Base-by-base conservation (phyloP, 2,113 vertebrate species). In the Gopherus evgoodei region DNA sequence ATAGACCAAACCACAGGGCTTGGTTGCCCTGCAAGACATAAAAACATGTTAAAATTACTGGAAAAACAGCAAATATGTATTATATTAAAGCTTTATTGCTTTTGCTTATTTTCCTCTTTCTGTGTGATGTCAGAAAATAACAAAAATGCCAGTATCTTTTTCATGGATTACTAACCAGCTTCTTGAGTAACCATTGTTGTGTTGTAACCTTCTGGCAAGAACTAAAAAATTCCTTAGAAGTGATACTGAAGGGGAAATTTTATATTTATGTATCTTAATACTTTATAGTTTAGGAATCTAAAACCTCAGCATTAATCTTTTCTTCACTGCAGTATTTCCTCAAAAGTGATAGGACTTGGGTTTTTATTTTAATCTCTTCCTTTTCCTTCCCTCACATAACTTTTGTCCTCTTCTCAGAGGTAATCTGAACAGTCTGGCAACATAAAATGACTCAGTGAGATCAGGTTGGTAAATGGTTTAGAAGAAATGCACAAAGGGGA, bases 111-210 rank as follows among this genome's bases (percentile, higher is more conserved):
- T 96, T 94, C 62, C 29, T 87, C 91, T 88, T 83, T 87, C 50
- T 96, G 83, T 82, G 57, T 95, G 81, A 95, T 95, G 83, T 88
- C 80, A 95, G 72, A 47, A 17, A 89, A 53, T 56, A 86, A 78
- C 83, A 88, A 88, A 93, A 97, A 97, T 94, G 87, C 89, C 87
- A 87, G 75, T 87, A 96, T 90, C 92, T 94, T 96, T 93, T 85
- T 85, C 82, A 56, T 94, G 75, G 90, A 96, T 97, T 91, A 97
- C 91, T 94, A 94, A 95, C 92, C 42, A 93, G 25, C 78, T 94
- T 95, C 86, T 82, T 82, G 57, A 90, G 47, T 90, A 97, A 96
- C 27, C 52, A 89, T 69, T 87, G 52, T 91, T 86, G 47, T 84
- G 17, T 56, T 95, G 44, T 81, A 94, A 80, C 93, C 52, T 84